Evolutionary conservation across 2,797 vertebrate genomes (phyloP).

Genomic region (Tauraco hartlaubi): DNA sequence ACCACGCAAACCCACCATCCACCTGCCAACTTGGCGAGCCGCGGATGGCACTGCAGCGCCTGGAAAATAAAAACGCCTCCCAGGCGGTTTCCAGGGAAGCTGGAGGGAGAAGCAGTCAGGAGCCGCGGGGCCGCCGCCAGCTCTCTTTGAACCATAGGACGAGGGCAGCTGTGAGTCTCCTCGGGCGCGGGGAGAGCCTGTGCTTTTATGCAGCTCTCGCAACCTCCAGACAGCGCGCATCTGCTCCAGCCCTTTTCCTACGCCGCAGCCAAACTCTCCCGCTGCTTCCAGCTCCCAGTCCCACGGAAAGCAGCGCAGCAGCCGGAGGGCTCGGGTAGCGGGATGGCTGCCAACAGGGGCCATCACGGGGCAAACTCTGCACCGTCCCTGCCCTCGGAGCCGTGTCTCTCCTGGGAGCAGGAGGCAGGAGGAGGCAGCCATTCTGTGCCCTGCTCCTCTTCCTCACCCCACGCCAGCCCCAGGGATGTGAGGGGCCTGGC

Average conservation of each 20-base stretch:
- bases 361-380: fast-evolving
- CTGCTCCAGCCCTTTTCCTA: conserved; percentile 38
- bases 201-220: background rate
- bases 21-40: conserved; percentile 1
- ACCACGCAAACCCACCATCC: background rate
- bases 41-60: background rate
- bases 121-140: background rate
- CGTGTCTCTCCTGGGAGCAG: fast-evolving
- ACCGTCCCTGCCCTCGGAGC: background rate
- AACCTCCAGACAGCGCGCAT: background rate
- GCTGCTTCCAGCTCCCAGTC: background rate
- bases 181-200: background rate
- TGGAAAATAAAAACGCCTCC: background rate
- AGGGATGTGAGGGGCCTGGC: fast-evolving
- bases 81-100: background rate
- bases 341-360: fast-evolving
- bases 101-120: conserved; percentile 31
- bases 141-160: background rate
- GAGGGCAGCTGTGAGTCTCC: conserved; percentile 4
- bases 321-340: background rate
- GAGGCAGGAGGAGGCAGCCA: background rate
- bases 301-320: background rate
- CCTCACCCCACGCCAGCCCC: background rate
- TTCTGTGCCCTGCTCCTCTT: background rate
- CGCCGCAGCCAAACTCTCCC: background rate